These are phyloP conservation scores for Pseudomyrmex sp. DNA, from an alignment of 1,140 invertebrate genomes.

Conservation along the genomic window DNA sequence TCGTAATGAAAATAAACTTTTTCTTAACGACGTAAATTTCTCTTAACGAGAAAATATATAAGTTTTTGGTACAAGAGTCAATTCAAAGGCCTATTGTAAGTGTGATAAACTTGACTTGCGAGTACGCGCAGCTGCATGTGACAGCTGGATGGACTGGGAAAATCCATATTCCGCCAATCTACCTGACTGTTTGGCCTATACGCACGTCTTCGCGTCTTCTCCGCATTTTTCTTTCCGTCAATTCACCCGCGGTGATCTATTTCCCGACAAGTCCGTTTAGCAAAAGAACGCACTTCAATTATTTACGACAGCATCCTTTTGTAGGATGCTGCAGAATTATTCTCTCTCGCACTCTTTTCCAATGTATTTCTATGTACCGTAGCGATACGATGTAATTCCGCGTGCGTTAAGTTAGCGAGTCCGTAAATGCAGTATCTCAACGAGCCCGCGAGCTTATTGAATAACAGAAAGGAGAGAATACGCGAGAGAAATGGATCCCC, in stretches of 20 bases:
- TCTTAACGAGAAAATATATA: too few species aligned
- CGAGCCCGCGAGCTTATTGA: slow-evolving; percentile 33
- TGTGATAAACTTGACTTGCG: too few species aligned
- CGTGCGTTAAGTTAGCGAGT: slow-evolving; percentile 1
- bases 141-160: neutral
- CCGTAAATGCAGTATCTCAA: slow-evolving; percentile 41
- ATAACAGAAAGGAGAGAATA: slow-evolving; percentile 13
- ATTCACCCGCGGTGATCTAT: slow-evolving; percentile 1
- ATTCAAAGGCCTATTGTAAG: neutral
- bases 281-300: slow-evolving; percentile 7
- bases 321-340: neutral
- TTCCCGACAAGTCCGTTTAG: neutral
- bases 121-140: neutral
- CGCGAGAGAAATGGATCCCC: slow-evolving; percentile 29
- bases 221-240: neutral
- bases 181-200: slow-evolving; percentile 16
- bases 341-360: neutral
- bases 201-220: neutral
- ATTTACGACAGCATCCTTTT: slow-evolving; percentile 16
- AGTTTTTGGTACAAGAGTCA: too few species aligned
- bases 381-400: slow-evolving; percentile 25
- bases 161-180: slow-evolving; percentile 14
- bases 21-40: too few species aligned
- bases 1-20: too few species aligned
- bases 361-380: neutral